These are phyloP conservation scores for Selene dorsalis DNA, from an alignment of 2,797 vertebrate genomes.

Conservation along the genomic window DNA sequence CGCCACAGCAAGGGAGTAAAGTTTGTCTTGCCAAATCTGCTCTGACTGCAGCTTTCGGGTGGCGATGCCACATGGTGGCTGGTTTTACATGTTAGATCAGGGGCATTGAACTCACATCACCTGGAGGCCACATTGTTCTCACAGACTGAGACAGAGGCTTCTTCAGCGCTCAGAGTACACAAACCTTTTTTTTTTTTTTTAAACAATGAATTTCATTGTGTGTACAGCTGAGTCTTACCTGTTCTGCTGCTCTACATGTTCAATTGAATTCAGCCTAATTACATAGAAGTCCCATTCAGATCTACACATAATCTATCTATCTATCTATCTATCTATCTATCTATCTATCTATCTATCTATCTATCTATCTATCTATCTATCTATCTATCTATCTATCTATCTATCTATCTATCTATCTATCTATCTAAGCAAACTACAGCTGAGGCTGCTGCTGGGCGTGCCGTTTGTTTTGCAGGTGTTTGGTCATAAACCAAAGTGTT, in stretches of 20 bases:
- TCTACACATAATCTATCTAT: too few relatives aligned
- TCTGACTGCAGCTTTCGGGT: constrained; percentile 16
- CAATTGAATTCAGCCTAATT: background rate
- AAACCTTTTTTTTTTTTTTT: background rate
- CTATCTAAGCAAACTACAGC: background rate
- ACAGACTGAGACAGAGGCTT: background rate
- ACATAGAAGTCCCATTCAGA: too few relatives aligned
- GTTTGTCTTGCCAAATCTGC: constrained; percentile 17
- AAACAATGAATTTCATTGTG: background rate
- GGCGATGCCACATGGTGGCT: background rate
- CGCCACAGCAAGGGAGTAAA: constrained; percentile 26
- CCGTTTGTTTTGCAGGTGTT: background rate
- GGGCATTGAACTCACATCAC: background rate
- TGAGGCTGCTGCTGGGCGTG: background rate
- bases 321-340: too few relatives aligned
- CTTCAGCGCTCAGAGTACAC: background rate
- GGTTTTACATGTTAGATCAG: background rate
- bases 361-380: too few relatives aligned
- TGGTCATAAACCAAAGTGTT: background rate
- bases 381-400: too few relatives aligned
- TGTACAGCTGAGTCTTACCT: background rate
- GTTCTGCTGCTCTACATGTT: background rate
- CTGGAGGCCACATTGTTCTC: background rate
- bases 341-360: too few relatives aligned
- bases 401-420: too few relatives aligned